These are phyloP conservation scores for Pituophis catenifer DNA, from an alignment of 2,113 vertebrate species.

Conservation along the genomic window DNA sequence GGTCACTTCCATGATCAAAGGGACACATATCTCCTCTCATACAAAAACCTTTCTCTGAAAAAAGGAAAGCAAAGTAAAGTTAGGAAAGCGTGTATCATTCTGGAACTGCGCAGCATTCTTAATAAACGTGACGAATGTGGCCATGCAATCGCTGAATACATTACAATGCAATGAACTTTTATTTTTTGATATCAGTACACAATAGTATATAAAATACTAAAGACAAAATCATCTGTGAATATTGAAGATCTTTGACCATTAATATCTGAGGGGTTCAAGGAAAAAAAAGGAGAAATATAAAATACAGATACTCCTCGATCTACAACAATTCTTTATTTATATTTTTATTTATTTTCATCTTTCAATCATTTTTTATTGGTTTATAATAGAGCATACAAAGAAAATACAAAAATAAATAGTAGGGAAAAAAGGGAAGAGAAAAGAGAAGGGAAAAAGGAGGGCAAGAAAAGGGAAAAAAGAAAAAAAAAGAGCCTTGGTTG, in stretches of 20 bases:
- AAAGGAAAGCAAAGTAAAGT: not conserved
- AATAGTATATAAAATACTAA: not conserved
- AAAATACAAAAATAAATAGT: no score
- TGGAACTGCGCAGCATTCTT: not conserved
- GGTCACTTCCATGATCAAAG: slow-evolving; percentile 96
- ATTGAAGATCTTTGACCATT: not conserved
- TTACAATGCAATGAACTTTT: not conserved
- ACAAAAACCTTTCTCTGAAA: slow-evolving; percentile 95
- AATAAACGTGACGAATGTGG: not conserved
- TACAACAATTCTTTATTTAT: no score
- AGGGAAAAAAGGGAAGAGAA: no score
- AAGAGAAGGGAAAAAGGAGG: no score
- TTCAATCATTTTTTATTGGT: no score
- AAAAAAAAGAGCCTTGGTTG: no score
- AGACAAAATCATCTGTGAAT: not conserved
- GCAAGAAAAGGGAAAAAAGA: no score
- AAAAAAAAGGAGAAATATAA: not conserved
- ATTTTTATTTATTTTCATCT: no score
- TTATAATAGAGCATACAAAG: no score
- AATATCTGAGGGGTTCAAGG: not conserved
- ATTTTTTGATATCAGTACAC: not conserved
- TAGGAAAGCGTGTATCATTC: not conserved
- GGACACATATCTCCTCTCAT: slow-evolving; percentile 98
- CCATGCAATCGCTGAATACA: not conserved
- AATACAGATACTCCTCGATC: not conserved